Percentiles rank a stretch among this genome's conserved stretches.
phyloP scores from a whole-genome alignment of 37 sponge, comb jelly and placozoan species.

The Beroe forskalii region DNA sequence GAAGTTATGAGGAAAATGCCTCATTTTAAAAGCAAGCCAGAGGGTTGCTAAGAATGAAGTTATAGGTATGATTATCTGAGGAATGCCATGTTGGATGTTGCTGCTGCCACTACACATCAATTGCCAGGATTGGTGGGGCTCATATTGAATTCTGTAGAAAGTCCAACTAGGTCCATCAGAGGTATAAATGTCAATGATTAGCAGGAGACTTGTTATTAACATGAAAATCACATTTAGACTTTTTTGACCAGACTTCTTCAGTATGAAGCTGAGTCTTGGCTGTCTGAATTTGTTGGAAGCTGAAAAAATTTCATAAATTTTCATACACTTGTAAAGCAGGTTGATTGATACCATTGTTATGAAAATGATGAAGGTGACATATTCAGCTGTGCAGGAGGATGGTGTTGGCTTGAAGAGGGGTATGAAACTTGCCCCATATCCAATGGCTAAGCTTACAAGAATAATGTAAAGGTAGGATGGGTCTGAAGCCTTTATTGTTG shows the following conservation, averaged over 20 bases:
- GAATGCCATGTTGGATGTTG: not conserved
- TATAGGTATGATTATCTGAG: not conserved
- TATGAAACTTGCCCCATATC: not conserved
- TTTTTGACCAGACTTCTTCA: not conserved
- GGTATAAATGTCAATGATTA: not conserved
- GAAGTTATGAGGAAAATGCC: constrained; percentile 53
- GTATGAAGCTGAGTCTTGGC: not conserved
- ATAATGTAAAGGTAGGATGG: constrained; percentile 37
- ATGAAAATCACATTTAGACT: not conserved
- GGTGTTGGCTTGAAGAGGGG: constrained; percentile 2
- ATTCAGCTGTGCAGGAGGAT: not conserved
- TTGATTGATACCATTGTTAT: constrained; percentile 5
- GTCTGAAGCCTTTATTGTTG: constrained; percentile 43
- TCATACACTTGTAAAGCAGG: constrained; percentile 27
- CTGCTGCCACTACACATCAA: not conserved
- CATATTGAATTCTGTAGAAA: not conserved
- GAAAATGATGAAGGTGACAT: not conserved
- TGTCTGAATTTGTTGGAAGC: not conserved
- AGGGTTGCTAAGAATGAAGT: not conserved
- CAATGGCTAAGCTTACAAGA: not conserved
- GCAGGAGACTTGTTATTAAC: not conserved
- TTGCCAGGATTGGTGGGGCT: not conserved
- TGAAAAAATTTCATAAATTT: not conserved
- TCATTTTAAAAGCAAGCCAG: not conserved
- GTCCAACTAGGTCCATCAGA: not conserved